Percentiles rank a stretch among this genome's conserved stretches.
Evolutionary conservation across 2,797 vertebrate genomes (phyloP).

Genomic region (Pygocentrus nattereri): DNA sequence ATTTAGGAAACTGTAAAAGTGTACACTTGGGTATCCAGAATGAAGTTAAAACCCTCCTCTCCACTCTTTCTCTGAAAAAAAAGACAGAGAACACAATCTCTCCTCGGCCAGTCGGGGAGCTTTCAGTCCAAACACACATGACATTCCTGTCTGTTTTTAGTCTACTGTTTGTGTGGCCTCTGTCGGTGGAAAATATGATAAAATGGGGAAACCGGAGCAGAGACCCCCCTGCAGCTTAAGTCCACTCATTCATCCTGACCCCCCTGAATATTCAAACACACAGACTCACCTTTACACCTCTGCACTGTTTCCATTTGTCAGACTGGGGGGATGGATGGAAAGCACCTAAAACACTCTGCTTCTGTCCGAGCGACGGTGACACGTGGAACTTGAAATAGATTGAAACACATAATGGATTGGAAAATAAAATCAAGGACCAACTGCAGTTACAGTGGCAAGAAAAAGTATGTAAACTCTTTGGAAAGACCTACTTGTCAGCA

Average conservation of each 20-base stretch:
- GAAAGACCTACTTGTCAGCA: too few species aligned
- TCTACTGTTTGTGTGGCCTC: conserved; percentile 48
- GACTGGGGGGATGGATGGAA: conserved; percentile 14
- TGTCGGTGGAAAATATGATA: conserved; percentile 56
- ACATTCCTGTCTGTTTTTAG: conserved; percentile 45
- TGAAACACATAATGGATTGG: neutral
- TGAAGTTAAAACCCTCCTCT: neutral
- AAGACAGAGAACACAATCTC: conserved; percentile 11
- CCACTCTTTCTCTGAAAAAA: neutral
- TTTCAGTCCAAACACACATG: conserved; percentile 41
- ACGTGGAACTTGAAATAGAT: neutral
- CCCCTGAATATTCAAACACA: conserved; percentile 41
- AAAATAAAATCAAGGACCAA: neutral
- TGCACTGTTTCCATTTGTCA: conserved; percentile 17
- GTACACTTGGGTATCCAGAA: neutral
- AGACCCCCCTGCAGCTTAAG: conserved; percentile 34
- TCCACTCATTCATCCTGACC: conserved; percentile 35
- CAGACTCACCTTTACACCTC: conserved; percentile 14
- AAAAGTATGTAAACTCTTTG: too few species aligned
- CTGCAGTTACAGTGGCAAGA: too few species aligned
- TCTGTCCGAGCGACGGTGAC: neutral
- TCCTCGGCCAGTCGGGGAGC: conserved; percentile 32
- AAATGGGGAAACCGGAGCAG: conserved; percentile 45
- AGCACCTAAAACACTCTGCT: neutral
- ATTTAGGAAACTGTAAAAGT: neutral